Conservation (phyloP, 2,888 invertebrate species). For the Eurytoma californica region DNA sequence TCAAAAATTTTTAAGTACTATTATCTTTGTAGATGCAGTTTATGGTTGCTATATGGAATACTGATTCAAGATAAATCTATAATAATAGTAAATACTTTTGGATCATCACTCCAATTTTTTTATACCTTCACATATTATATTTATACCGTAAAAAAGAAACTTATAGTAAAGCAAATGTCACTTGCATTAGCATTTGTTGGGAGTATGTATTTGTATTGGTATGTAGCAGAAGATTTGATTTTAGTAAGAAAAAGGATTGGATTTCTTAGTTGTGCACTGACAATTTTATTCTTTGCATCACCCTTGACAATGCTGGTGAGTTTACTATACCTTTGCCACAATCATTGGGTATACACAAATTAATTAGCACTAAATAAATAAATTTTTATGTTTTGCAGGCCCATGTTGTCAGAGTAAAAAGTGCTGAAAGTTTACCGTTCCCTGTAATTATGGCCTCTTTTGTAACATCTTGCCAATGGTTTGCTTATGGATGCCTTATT, state of each 20-base stretch:
- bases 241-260: conserved; percentile 81
- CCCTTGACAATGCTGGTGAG: conserved; percentile 85
- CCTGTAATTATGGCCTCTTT: conserved; percentile 90
- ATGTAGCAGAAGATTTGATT: conserved; percentile 76
- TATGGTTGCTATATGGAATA: conserved; percentile 89
- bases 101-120: conserved; percentile 81
- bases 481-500: conserved; percentile 87
- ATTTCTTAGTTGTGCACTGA: conserved; percentile 82
- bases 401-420: conserved; percentile 87
- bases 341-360: neutral
- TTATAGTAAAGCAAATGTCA: conserved; percentile 80
- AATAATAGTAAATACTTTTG: conserved; percentile 85
- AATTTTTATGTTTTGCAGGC: conserved; percentile 70
- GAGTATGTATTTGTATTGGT: conserved; percentile 78
- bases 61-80: conserved; percentile 84
- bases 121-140: conserved; percentile 84
- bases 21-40: conserved; percentile 79
- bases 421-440: conserved; percentile 90
- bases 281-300: conserved; percentile 88
- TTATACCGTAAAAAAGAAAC: conserved; percentile 84
- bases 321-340: conserved; percentile 32
- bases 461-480: conserved; percentile 89
- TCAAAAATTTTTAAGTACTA: conserved; percentile 37
- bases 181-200: conserved; percentile 77
- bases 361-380: neutral